Base-by-base conservation (phyloP, 1,140 invertebrate species). In the Lasioglossum baleicum region DNA sequence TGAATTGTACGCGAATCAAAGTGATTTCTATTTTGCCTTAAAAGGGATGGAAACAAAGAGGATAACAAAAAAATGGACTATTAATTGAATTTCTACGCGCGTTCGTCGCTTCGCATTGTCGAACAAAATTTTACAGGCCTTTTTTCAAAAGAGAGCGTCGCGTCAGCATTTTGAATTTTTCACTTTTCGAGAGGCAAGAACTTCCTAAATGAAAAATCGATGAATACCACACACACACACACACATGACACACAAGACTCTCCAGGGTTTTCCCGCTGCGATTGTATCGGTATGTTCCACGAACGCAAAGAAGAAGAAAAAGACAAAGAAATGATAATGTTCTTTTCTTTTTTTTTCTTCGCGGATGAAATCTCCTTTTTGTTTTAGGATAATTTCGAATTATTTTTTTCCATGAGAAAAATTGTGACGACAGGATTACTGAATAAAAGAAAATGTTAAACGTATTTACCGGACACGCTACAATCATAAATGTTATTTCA, bases 11-110 rank as follows among this genome's bases (percentile, higher is more conserved):
- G 15, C 40, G 40, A 69, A 69, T 76, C 65, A 60, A 69, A 60
- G 31, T 51, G 44, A 78, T 78, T 78, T 72, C 69, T 53, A 64
- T 72, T 78, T 53, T 72, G 22, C 15, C 42, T 48, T 76, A n/a
- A 58, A 58, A n/a, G 56, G 56, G n/a, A n/a, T 58, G 17, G 7
- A 58, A 58, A 58, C 35, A 2, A 5, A 66, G 17, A 15, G 15
- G 51, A 58, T 26, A n/a, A n/a, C 22, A 6, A 8, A 53, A n/a
- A 35, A 35, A 35, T 35, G 56, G n/a, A 15, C 22, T 68, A 58
- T 56, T 75, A 60, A 40, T 75, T 48, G 40, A 67, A 75, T 61
- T 61, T 69, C 8, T 69, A 22, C 13, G 17, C 17, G 10, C 17
- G 17, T 68, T 68, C 56, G 42, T 35, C 17, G 53, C 17, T 44